Evolutionary conservation across 1,140 invertebrate genomes (phyloP), one percentile per base, ranked within the genome.

Genomic region (Sitodiplosis mosellana): DNA sequence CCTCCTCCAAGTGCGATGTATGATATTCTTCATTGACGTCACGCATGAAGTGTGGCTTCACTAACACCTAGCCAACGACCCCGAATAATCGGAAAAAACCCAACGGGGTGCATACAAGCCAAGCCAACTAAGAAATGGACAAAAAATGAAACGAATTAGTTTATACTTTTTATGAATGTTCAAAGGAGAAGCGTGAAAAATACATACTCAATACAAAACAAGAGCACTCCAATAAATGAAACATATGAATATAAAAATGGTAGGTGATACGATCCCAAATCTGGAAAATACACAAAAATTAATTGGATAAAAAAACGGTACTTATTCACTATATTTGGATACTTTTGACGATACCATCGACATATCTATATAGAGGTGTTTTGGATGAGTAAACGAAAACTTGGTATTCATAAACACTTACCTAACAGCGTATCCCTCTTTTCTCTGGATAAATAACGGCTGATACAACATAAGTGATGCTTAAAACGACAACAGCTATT

Each of bases 181-280:
- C n/a, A n/a, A n/a, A n/a, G n/a, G n/a, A n/a, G n/a, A n/a, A n/a
- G n/a, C n/a, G n/a, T n/a, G n/a, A n/a, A n/a, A n/a, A n/a, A 53
- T 56, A 80, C 81, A 87, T 75, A 93, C 88, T 72, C 54, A 95
- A 68, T 55, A n/a, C n/a, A n/a, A n/a, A 97, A 69, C 68, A 94
- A 77, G 42, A 95, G 69, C 33, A 93, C 91, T 52, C 91, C 92
- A 50, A 94, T 69, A 66, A 95, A 94, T n/a, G 90, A 95, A 51
- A 95, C 84, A 63, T 89, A 92, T 2, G 91, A 95, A 68, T 96
- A 96, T 53, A 96, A 72, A 71, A 95, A 94, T 55, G 91, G 91
- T 54, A 95, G 75, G 71, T 90, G 86, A 63, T 88, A 87, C 61
- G 76, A 83, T 77, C 87, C 89, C 54, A 92, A 70, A 78, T 86